A percentile compares a stretch with the other conserved stretches of the same genome.
phyloP scores from a whole-genome alignment of 2,113 vertebrate genomes.

The Microcebus griseorufus region DNA sequence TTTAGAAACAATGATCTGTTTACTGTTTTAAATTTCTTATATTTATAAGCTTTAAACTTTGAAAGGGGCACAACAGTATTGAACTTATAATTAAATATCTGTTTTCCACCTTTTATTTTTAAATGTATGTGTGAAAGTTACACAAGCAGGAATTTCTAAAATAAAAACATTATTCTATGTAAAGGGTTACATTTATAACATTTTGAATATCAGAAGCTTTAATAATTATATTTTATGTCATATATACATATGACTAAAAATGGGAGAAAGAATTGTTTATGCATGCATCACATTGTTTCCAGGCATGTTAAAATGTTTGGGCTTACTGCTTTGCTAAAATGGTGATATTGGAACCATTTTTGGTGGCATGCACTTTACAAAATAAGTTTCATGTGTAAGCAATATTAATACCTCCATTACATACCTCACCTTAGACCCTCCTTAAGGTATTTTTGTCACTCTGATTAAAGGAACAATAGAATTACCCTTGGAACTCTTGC shows the following conservation, averaged over 20 bases:
- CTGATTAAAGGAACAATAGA: constrained; percentile 51
- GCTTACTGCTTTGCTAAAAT: constrained; percentile 34
- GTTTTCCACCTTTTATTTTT: constrained; percentile 55
- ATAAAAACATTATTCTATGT: constrained; percentile 32
- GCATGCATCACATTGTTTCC: constrained; percentile 40
- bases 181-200: constrained; percentile 38
- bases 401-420: not conserved
- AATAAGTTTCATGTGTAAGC: constrained; percentile 16
- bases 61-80: not conserved
- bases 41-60: constrained; percentile 45
- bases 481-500: not conserved
- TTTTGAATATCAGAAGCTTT: constrained; percentile 26
- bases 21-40: not conserved
- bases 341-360: not conserved
- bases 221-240: constrained; percentile 50
- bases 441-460: constrained; percentile 28
- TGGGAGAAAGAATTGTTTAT: not conserved
- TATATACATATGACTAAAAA: not conserved
- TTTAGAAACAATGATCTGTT: constrained; percentile 9
- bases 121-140: constrained; percentile 11
- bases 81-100: constrained; percentile 31
- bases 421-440: constrained; percentile 25
- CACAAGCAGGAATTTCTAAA: constrained; percentile 40
- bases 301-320: constrained; percentile 52
- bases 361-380: constrained; percentile 19